These are phyloP conservation scores for Pollimyrus isidori DNA, from an alignment of 2,113 vertebrate genomes.

Conservation along the genomic window DNA sequence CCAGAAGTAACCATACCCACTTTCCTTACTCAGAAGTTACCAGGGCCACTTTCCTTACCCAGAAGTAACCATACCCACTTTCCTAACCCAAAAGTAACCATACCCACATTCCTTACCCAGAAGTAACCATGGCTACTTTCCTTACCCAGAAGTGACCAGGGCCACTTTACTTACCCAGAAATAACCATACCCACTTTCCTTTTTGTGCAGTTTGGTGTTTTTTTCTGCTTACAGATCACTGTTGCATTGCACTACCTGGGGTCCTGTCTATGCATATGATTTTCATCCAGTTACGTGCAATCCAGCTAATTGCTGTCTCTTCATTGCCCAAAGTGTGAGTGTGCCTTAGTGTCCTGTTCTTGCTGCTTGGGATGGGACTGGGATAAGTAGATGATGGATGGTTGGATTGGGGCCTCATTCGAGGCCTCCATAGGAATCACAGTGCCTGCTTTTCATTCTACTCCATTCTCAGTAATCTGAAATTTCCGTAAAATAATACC, in stretches of 20 bases:
- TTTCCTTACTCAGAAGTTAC: no score
- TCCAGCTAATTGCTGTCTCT: neutral
- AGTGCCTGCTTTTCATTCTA: neutral
- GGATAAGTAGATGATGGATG: neutral
- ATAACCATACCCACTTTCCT: no score
- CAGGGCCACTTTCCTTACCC: no score
- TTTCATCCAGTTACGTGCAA: neutral
- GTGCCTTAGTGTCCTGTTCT: neutral
- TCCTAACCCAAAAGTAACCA: no score
- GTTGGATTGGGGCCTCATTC: neutral
- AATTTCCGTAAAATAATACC: conserved; percentile 26
- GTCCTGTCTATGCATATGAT: neutral
- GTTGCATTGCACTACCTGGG: neutral
- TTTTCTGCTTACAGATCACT: neutral
- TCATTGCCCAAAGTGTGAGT: neutral
- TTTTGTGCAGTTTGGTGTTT: neutral
- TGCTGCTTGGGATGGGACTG: neutral
- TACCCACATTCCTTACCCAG: no score
- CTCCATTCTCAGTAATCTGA: neutral
- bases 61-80: no score
- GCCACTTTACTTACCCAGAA: no score
- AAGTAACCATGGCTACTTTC: no score
- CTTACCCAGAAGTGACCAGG: no score
- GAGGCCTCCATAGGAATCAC: neutral
- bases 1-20: no score